These are phyloP conservation scores for Chironomus riparius DNA, from an alignment of 2,888 invertebrate genomes.

Conservation along the genomic window DNA sequence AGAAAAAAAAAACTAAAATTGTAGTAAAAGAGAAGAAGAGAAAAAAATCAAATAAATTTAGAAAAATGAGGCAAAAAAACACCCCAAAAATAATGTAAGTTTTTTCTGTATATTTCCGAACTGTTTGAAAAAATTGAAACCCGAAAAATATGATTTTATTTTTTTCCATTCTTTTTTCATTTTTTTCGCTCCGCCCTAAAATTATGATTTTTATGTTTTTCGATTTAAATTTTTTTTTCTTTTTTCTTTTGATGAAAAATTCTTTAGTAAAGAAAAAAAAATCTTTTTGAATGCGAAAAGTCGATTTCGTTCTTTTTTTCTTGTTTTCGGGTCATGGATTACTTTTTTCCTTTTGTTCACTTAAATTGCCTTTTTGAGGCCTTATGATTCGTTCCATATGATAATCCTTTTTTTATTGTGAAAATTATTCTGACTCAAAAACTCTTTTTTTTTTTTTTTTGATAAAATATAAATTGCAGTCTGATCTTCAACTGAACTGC, in stretches of 20 bases:
- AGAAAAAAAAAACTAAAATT: constrained; percentile 14
- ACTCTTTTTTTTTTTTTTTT: too few relatives aligned
- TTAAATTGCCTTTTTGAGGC: not conserved
- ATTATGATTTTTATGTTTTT: constrained; percentile 25
- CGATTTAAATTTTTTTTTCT: constrained; percentile 26
- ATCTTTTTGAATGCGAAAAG: not conserved
- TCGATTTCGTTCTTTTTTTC: not conserved
- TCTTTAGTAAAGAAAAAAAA: not conserved
- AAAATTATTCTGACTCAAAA: too few relatives aligned
- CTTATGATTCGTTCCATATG: not conserved
- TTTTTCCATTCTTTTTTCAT: not conserved
- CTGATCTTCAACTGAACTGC: too few relatives aligned
- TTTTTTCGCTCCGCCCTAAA: constrained; percentile 26
- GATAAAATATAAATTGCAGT: too few relatives aligned
- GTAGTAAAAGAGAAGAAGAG: not conserved
- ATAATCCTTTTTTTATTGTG: not conserved
- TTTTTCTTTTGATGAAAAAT: not conserved
- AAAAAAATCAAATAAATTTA: constrained; percentile 26
- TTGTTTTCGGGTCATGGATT: not conserved
- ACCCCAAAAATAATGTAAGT: constrained; percentile 24
- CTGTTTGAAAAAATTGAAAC: constrained; percentile 2
- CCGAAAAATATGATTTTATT: constrained; percentile 27
- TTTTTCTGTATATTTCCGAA: constrained; percentile 19
- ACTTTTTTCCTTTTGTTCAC: not conserved
- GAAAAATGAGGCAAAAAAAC: constrained; percentile 20